Evolutionary conservation across 2,113 vertebrate species (phyloP), one percentile per base, ranked within the genome.

Genomic region (Semnopithecus entellus): DNA sequence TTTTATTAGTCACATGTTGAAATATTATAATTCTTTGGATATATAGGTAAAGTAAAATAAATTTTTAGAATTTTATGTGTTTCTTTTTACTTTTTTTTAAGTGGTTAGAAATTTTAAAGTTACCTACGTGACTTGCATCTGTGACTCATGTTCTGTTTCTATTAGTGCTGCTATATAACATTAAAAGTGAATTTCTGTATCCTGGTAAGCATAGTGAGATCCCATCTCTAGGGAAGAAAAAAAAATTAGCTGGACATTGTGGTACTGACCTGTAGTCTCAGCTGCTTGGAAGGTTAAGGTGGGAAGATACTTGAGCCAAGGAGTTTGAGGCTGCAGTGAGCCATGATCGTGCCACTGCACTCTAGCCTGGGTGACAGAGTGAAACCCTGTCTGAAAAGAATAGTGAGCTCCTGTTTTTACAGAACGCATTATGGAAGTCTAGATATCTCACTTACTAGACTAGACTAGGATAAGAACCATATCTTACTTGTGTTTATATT

Each of bases 51-150:
- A 93, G 50, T 32, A 68, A 40, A 72, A 72, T 66, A 55, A 84
- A 83, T 64, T 79, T 23, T 43, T 96, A 48, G 12, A 83, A 48
- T 82, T 96, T 59, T 91, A 18, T 85, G 10, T 86, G 18, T 80
- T 40, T 86, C 14, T 68, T 38, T 72, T 91, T 92, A 35, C 59
- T 76, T 95, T 57, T 57, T 75, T 90, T 92, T 68, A 35, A 57
- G 13, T 75, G 14, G 1, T 61, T 93, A 85, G 57, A 89, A 96
- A 78, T 81, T 72, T 86, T 22, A 20, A 91, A 95, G 86, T 94
- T 83, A 61, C 8, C 0, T 88, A 12, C 82, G 8, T 83, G 66
- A 25, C 91, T 92, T 90, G 16, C 17, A 82, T 96, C 86, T 76
- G 16, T 96, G 73, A 30, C 45, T 76, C 7, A 5, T 68, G 17